Base-by-base conservation (phyloP, 1,140 invertebrate genomes). In the Drosophila trapezifrons region DNA sequence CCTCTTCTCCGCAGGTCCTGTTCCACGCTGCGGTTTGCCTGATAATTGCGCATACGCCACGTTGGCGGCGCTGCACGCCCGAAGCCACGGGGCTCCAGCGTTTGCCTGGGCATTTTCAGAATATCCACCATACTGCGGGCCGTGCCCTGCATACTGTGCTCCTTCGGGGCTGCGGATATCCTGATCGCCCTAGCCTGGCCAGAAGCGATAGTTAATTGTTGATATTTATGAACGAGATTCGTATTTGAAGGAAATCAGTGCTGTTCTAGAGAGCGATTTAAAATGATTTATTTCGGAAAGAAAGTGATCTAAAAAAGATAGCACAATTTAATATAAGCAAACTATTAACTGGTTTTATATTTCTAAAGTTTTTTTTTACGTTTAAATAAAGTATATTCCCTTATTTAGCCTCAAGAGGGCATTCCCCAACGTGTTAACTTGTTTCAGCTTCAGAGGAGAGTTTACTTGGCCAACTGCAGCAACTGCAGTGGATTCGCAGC, bases 31-130 rank as follows among this genome's bases (percentile, higher is more conserved):
- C 46, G 73, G 57, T 77, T 70, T 70, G 45, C 29, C 49, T 38
- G 38, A 57, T 76, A 81, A 77, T 73, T 77, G 74, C 58, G 69
- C 69, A 81, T 82, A 74, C 52, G 69, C 46, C 54, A 47, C 52
- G 45, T 49, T 57, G 73, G 17, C 45, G 37, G 43, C 22, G 0
- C 10, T 37, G 63, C 42, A 46, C 18, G 54, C 40, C 20, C 12
- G 3, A 32, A 46, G 55, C 58, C 57, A 22, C 18, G 29, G 43
- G 27, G 6, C 3, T n/a, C 8, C 15, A 40, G n/a, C 64, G 25
- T 18, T 46, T 40, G 59, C 38, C 65, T 45, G 62, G 37, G 43
- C 25, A 71, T 58, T 58, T 71, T 47, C 52, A 29, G 52, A 71
- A 71, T 58, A 71, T 47, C 27, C 54, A 10, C 42, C 20, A 40